Base-by-base conservation (phyloP, 2,888 invertebrate species). In the Bimastos eiseni region DNA sequence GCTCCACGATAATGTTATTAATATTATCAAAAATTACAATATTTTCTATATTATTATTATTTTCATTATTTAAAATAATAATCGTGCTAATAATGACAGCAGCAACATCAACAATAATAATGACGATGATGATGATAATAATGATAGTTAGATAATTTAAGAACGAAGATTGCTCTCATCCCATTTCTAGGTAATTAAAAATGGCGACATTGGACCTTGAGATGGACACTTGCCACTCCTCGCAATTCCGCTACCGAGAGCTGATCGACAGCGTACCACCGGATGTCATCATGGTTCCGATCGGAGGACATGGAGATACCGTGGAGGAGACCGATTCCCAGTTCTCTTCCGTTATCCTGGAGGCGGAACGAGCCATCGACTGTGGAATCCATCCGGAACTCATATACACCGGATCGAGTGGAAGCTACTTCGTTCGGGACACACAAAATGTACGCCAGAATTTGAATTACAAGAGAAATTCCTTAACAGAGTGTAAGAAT, bases 381-480 rank as follows among this genome's bases (percentile, higher is more conserved):
- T 97, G 97, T 96, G 98, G 98, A 90, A 97, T 99, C 93, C 97
- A 97, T 95, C 99, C 99, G 0, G 98, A 99, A 95, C 96, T 99
- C 95, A 99, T 99, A 96, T 98, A 98, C 95, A 99, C 99, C 96
- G 99, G 99, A 55, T 99, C 99, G 91, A 99, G 99, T 95, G 99
- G 99, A 37, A 99, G 99, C 93, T 99, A 99, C 95, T 99, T 99
- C 96, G 99, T 99, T 91, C 99, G 98, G 96, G 98, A 98, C 96
- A 96, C 96, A 91, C 96, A 97, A 41, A 94, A 94, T 93, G 96
- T 96, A 44, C 30, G 84, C 30, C 70, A 55, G 55, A 6, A 17
- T 70, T 70, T n/a, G 70, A 70, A 70, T 70, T n/a, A 49, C 49
- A 24, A 49, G 24, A 24, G 49, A 49, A 44, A 49, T 24, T 4